Percentiles rank a stretch among this genome's conserved stretches.
phyloP scores from a whole-genome alignment of 2,888 invertebrate genomes.

The Ectropis crepuscularia region DNA sequence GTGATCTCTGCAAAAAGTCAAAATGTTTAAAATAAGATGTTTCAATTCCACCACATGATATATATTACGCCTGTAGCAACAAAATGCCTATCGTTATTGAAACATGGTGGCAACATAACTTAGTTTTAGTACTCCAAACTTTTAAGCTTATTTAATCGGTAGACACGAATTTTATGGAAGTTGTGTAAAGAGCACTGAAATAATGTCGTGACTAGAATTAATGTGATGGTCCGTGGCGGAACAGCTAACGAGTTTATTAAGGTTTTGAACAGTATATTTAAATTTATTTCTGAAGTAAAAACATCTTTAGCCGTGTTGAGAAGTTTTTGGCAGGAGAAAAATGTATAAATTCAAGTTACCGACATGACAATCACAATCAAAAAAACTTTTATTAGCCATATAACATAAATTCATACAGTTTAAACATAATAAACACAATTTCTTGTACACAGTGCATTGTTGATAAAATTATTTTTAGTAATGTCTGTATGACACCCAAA shows the following conservation, averaged over 20 bases:
- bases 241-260: constrained; percentile 44
- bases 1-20: not conserved
- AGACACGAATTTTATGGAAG: constrained; percentile 31
- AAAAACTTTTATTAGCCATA: too few relatives aligned
- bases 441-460: too few relatives aligned
- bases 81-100: constrained; percentile 5
- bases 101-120: constrained; percentile 12
- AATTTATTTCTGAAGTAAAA: constrained; percentile 26
- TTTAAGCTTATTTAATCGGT: constrained; percentile 2
- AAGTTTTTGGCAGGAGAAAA: not conserved
- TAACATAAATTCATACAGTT: too few relatives aligned
- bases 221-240: constrained; percentile 39
- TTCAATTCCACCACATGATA: not conserved
- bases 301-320: not conserved
- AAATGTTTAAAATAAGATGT: not conserved
- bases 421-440: too few relatives aligned
- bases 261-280: constrained; percentile 38
- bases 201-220: constrained; percentile 43
- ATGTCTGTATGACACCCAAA: too few relatives aligned
- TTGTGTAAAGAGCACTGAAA: constrained; percentile 36
- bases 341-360: too few relatives aligned
- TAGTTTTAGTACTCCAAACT: constrained; percentile 13
- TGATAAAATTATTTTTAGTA: too few relatives aligned
- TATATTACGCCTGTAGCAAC: too few relatives aligned
- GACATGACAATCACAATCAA: too few relatives aligned